A percentile compares a stretch with the other conserved stretches of the same genome.
Evolutionary conservation across 2,888 invertebrate genomes (phyloP).

Genomic region (Parnassius glacialis): DNA sequence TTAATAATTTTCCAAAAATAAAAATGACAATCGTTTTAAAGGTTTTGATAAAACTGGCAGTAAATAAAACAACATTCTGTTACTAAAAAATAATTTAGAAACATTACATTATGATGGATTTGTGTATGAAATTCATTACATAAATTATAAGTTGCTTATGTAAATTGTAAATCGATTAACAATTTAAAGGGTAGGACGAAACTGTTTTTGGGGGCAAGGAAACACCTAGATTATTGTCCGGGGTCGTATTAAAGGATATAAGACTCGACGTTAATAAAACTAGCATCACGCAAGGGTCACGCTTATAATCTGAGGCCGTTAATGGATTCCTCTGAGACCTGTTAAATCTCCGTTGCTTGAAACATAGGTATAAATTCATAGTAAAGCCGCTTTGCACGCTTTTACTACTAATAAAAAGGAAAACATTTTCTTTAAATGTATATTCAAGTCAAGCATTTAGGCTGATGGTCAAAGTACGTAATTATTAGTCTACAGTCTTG

Average conservation of each 20-base stretch:
- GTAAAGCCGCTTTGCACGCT: slow-evolving; percentile 1
- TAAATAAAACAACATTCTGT: too few relatives aligned
- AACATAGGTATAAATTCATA: slow-evolving; percentile 24
- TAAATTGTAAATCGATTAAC: slow-evolving; percentile 9
- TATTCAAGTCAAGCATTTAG: background rate
- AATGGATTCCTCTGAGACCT: slow-evolving; percentile 50
- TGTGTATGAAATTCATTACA: background rate
- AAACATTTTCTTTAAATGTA: background rate
- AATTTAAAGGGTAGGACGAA: slow-evolving; percentile 4
- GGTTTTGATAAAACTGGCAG: too few relatives aligned
- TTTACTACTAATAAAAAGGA: slow-evolving; percentile 8
- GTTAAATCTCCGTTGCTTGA: slow-evolving; percentile 42
- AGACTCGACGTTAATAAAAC: slow-evolving; percentile 35
- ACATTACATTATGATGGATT: too few relatives aligned
- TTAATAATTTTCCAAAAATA: background rate
- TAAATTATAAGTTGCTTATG: background rate
- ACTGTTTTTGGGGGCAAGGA: slow-evolving; percentile 20
- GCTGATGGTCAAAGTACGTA: too few relatives aligned
- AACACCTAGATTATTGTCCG: slow-evolving; percentile 29
- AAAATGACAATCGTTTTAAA: background rate
- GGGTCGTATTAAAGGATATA: slow-evolving; percentile 31
- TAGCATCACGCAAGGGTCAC: slow-evolving; percentile 36
- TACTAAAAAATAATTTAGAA: too few relatives aligned
- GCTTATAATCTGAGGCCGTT: slow-evolving; percentile 45
- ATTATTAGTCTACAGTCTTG: too few relatives aligned